Conservation (phyloP, 2,888 invertebrate genomes). For the Drosophila lutescens region DNA sequence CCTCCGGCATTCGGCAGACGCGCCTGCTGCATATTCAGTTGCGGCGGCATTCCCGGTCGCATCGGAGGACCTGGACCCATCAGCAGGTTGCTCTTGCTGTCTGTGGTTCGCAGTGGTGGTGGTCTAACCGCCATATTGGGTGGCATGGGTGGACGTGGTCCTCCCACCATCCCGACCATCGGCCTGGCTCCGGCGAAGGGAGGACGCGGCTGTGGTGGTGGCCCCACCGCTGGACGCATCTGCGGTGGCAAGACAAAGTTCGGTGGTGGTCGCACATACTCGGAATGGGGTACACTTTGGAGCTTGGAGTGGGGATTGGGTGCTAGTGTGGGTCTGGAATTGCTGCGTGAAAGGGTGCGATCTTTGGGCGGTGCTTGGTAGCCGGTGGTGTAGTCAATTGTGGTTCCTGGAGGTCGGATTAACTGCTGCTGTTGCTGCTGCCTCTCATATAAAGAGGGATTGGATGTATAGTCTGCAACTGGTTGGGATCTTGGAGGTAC, state of each 20-base stretch:
- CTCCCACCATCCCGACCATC: constrained; percentile 67
- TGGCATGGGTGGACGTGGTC: constrained; percentile 79
- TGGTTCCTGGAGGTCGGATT: neutral
- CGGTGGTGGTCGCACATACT: constrained; percentile 45
- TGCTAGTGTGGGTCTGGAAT: constrained; percentile 19
- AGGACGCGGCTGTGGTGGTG: constrained; percentile 75
- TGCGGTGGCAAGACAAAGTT: constrained; percentile 70
- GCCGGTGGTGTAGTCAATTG: constrained; percentile 11
- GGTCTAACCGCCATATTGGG: constrained; percentile 73
- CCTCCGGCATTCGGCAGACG: constrained; percentile 71
- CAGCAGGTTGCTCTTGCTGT: constrained; percentile 84
- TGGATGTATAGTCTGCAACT: constrained; percentile 10
- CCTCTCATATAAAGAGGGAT: neutral
- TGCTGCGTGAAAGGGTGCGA: constrained; percentile 53
- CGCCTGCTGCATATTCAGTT: constrained; percentile 73
- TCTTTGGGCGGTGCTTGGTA: constrained; percentile 39
- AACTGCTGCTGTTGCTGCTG: neutral
- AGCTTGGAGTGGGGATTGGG: constrained; percentile 5
- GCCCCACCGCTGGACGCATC: constrained; percentile 80
- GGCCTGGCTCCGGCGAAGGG: constrained; percentile 75
- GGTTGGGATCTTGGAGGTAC: constrained; percentile 4
- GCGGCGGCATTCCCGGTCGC: constrained; percentile 53
- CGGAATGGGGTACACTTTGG: constrained; percentile 45
- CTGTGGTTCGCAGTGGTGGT: constrained; percentile 84
- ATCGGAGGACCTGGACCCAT: constrained; percentile 74